Base-by-base conservation (phyloP, 2,797 vertebrate species). In the Myotis planiceps region DNA sequence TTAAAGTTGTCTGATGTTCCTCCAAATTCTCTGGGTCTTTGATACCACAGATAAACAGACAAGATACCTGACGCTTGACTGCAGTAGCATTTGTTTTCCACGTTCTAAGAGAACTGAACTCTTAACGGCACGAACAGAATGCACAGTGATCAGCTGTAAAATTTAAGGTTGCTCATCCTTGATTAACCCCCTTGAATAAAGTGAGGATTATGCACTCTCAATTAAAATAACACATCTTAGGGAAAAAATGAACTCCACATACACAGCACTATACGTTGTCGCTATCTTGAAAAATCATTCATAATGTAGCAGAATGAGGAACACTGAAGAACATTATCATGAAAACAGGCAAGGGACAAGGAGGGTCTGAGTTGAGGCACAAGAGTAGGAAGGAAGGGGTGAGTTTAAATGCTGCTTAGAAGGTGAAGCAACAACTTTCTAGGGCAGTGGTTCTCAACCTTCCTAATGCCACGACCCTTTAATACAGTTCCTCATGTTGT, bases 21-120 rank as follows among this genome's bases (percentile, higher is more conserved):
- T 94, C 81, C 92, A 93, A 96, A 89, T 93, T 89, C 55, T 90
- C 74, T 90, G 21, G 49, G 75, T 92, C 83, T 96, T 93, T 89
- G 94, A 74, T 78, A 94, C 39, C 49, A 76, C 92, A 97, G 88
- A 96, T 82, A 95, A 93, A 92, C 94, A 94, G 82, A 83, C 23
- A 89, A 93, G 80, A 90, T 75, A 74, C 19, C 23, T 88, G 92
- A 53, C 34, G 92, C 78, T 90, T 47, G 71, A 88, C n/a, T 69
- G 29, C 76, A 90, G 90, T 65, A 91, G 66, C 55, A 92, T 53
- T 92, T 95, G 39, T 76, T 97, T 96, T 96, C 68, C 74, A 96
- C 68, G 69, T 86, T 94, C 58, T 84, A 66, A 96, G 79, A 89
- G 42, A 95, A 79, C 3, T 89, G 6, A n/a, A 81, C 69, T 60